These are phyloP conservation scores for Pteropus rufus DNA, from an alignment of 2,797 vertebrate genomes.

Conservation along the genomic window DNA sequence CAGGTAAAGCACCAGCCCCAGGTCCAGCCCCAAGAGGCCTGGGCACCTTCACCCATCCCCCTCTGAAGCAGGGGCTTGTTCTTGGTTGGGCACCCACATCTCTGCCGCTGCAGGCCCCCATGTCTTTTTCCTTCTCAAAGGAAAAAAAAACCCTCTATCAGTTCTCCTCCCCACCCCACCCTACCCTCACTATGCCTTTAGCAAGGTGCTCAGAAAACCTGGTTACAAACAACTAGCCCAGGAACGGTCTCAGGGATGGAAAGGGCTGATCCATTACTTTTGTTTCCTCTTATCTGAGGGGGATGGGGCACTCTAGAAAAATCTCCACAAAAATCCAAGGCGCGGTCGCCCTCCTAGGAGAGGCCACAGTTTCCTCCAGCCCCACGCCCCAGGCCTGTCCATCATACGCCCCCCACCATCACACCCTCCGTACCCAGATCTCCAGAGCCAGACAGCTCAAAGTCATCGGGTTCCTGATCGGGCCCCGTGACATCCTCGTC, in stretches of 20 bases:
- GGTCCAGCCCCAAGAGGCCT: background rate
- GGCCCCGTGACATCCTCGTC: conserved; percentile 80
- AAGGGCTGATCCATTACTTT: background rate
- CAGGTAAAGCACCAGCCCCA: background rate
- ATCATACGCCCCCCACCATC: background rate
- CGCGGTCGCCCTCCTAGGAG: background rate
- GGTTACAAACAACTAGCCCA: background rate
- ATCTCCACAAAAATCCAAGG: background rate
- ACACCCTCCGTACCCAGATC: conserved; percentile 76
- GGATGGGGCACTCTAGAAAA: background rate
- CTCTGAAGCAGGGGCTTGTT: conserved; percentile 26
- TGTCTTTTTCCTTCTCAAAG: conserved; percentile 55
- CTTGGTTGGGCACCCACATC: background rate
- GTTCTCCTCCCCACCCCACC: background rate
- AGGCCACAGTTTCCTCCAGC: background rate
- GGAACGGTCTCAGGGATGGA: background rate
- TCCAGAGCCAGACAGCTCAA: conserved; percentile 91
- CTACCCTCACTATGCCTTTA: background rate
- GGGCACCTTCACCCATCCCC: conserved; percentile 16
- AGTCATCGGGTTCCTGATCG: conserved; percentile 69
- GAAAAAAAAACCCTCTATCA: background rate
- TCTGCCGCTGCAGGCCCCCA: conserved; percentile 63
- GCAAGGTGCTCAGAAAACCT: background rate
- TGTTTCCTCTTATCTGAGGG: background rate
- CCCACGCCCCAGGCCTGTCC: background rate